Evolutionary conservation across 2,797 vertebrate species (phyloP), one percentile per base, ranked within the genome.

Genomic region (Scleropages formosus): DNA sequence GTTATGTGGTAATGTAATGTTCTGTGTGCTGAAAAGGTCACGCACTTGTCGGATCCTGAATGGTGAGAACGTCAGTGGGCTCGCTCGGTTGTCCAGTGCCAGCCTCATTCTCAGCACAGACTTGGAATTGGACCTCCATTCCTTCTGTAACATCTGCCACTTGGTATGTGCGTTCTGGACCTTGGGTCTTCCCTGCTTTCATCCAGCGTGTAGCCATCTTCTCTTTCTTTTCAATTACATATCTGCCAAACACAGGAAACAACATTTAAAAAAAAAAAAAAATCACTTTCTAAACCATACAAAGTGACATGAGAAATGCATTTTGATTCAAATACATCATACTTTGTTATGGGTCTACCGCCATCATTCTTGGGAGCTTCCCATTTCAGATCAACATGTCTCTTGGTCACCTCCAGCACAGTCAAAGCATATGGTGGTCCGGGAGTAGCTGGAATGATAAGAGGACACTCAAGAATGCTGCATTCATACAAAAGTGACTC

Each of bases 121-220:
- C 94, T 85, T 96, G 95, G 88, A 99, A 99, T 82, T 99, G 97
- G 68, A 98, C 96, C 76, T 99, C 97, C 63, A 93, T 98, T 75
- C 96, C 97, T 87, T 99, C 97, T 64, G 98, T 98, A 76, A 99
- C 92, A 81, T 99, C 97, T 8, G 96, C 98, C 73, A 98, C 94
- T 86, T 94, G 92, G 89, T 93, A 98, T 76, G 93, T 92, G 87
- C 95, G 97, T 24, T 98, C 96, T 13, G 95, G 94, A 74, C 97
- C 96, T 20, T 96, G 84, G 2, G 97, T 98, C 87, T 96, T 98
- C 49, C 91, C 96, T 79, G 95, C 94, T 89, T 98, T 99, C 51
- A 97, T 94, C 97, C 96, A 98, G 47, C 97, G 97, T 46, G 96
- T 98, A 75, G 96, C 97, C 72, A 99, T 87, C 79, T 95, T 98